Evolutionary conservation across 2,797 vertebrate genomes (phyloP).

Genomic region (Lacerta bilineata): DNA sequence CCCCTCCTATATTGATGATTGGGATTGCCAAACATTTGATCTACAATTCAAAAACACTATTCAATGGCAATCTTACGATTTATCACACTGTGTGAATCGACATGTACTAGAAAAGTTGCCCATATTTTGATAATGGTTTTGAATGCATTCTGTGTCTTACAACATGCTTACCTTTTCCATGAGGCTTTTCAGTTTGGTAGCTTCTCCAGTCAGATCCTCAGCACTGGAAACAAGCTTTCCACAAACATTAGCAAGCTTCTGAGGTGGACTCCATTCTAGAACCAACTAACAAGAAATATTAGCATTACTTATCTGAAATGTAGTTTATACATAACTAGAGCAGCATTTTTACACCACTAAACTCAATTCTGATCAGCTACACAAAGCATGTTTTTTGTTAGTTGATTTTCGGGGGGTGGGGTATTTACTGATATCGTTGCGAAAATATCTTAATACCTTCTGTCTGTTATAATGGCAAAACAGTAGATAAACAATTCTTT

Average conservation of each 20-base stretch:
- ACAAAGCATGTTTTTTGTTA: neutral
- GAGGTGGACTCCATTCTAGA: conserved; percentile 86
- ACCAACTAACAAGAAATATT: conserved; percentile 81
- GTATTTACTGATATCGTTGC: neutral
- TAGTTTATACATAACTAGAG: neutral
- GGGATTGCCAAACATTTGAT: neutral
- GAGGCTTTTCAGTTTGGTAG: conserved; percentile 85
- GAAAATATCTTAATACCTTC: neutral
- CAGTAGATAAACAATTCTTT: neutral
- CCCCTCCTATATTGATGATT: neutral
- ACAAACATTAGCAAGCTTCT: conserved; percentile 83
- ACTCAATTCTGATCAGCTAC: neutral
- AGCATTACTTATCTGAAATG: conserved; percentile 42
- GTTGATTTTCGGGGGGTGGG: neutral
- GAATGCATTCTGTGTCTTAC: neutral
- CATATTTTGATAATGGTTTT: neutral
- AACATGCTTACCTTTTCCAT: conserved; percentile 84
- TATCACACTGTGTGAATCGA: neutral
- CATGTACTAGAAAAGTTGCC: fast-evolving
- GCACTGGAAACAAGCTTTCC: conserved; percentile 83
- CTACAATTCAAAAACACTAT: conserved; percentile 18
- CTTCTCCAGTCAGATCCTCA: conserved; percentile 87
- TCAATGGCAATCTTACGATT: neutral
- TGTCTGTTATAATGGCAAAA: neutral
- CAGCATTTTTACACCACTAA: neutral